Evolutionary conservation across 2,113 vertebrate species (phyloP).

Genomic region (Stomatorhinus ivindoensis): DNA sequence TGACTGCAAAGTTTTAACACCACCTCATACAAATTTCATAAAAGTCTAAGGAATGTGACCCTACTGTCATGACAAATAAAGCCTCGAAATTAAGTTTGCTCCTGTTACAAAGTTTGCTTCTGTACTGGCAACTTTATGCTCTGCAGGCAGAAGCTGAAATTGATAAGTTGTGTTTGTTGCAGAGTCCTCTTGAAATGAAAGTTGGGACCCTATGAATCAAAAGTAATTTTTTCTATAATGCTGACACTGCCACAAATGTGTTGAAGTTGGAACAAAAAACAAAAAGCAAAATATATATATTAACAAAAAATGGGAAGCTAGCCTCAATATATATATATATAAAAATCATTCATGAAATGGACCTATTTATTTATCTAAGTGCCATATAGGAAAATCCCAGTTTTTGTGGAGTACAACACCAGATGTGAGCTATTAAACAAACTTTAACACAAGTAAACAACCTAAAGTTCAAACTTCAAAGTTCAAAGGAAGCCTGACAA

Average conservation of each 20-base stretch:
- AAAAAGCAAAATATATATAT: constrained; percentile 3
- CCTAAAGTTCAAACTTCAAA: background rate
- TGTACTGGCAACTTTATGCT: background rate
- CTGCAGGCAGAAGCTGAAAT: constrained; percentile 9
- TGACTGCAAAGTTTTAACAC: background rate
- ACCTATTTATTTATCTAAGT: background rate
- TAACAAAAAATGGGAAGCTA: background rate
- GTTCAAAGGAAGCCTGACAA: background rate
- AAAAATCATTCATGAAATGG: background rate
- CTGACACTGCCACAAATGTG: background rate
- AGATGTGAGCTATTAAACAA: background rate
- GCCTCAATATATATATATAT: background rate
- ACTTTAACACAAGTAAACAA: background rate
- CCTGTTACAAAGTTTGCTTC: background rate
- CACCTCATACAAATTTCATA: constrained; percentile 2
- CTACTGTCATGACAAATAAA: background rate
- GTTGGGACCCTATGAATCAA: background rate
- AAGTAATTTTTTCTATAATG: constrained; percentile 10
- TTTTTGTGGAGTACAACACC: background rate
- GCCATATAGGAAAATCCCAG: background rate
- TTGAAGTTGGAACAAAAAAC: background rate
- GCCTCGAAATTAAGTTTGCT: background rate
- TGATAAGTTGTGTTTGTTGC: constrained; percentile 10
- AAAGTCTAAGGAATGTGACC: background rate
- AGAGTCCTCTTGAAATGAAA: background rate